phyloP scores from a whole-genome alignment of 2,113 vertebrate species.

The Eublepharis macularius region DNA sequence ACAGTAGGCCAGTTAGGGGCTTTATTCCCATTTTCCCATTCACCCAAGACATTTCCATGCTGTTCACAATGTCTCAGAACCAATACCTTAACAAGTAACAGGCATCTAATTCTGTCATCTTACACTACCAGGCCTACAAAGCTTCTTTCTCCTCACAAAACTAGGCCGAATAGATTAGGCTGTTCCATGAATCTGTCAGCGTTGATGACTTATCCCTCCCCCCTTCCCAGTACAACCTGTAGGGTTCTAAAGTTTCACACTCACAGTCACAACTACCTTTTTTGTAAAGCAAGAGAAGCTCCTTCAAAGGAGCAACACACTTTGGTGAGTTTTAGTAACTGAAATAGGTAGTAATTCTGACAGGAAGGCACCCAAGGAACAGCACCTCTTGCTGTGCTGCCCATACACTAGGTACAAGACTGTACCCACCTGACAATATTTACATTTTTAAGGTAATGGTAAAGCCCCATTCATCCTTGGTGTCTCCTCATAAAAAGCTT shows the following conservation, averaged over 20 bases:
- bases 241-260: not conserved
- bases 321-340: conserved; percentile 10
- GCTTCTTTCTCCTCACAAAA: not conserved
- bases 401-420: not conserved
- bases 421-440: not conserved
- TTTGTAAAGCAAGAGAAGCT: not conserved
- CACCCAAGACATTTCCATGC: not conserved
- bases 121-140: not conserved
- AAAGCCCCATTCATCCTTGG: not conserved
- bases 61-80: not conserved
- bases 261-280: not conserved
- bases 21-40: not conserved
- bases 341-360: not conserved
- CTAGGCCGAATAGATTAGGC: not conserved
- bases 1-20: not conserved
- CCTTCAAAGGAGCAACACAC: not conserved
- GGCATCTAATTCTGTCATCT: not conserved
- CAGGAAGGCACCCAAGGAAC: not conserved
- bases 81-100: not conserved
- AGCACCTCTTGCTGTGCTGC: not conserved
- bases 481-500: not conserved
- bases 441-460: not conserved
- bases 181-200: not conserved
- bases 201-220: not conserved
- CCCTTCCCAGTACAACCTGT: not conserved